Conservation (phyloP, 2,797 vertebrate species). For the Galago senegalensis region DNA sequence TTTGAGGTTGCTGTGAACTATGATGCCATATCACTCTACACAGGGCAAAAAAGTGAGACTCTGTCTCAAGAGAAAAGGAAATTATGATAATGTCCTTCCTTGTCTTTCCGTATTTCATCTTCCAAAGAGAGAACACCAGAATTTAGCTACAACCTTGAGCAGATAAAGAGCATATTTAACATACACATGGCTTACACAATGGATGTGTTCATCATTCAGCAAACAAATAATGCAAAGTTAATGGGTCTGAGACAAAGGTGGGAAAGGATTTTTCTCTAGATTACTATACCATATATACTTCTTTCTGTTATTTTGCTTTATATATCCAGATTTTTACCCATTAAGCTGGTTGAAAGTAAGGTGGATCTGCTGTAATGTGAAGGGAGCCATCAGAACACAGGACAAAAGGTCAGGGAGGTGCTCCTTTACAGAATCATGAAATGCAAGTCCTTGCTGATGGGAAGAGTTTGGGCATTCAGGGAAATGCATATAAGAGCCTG, state of each 20-base stretch:
- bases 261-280: not conserved
- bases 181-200: not conserved
- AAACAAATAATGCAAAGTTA: not conserved
- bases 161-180: not conserved
- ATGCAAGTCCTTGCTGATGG: not conserved
- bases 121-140: not conserved
- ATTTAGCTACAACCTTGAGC: conserved; percentile 50
- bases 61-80: too few relatives aligned
- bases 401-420: not conserved
- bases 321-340: not conserved
- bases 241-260: not conserved
- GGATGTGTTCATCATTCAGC: not conserved
- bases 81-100: not conserved
- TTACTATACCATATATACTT: not conserved
- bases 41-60: too few relatives aligned
- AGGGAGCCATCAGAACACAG: not conserved
- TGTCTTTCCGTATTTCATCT: conserved; percentile 42
- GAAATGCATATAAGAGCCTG: not conserved
- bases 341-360: not conserved
- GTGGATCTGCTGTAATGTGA: not conserved
- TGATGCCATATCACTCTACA: too few relatives aligned
- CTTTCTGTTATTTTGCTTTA: not conserved
- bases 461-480: not conserved
- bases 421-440: not conserved
- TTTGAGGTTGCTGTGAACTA: too few relatives aligned